A percentile compares a stretch with the other conserved stretches of the same genome.
Conservation (phyloP, 2,888 invertebrate genomes). For the Lampropteryx suffumata region DNA sequence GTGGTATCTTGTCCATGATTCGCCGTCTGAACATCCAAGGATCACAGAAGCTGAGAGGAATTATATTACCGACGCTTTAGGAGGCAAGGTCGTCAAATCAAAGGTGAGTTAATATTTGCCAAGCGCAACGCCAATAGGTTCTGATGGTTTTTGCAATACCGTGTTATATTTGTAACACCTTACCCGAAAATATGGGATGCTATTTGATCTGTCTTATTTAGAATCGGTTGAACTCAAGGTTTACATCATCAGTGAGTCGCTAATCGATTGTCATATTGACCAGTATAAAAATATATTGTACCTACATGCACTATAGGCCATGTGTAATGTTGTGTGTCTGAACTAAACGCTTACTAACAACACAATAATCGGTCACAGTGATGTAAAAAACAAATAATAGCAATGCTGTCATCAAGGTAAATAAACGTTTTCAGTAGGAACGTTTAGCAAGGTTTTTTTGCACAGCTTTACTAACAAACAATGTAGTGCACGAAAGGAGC, state of each 20-base stretch:
- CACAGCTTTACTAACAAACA: too few species aligned
- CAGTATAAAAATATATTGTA: not conserved
- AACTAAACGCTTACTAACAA: too few species aligned
- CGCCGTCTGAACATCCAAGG: conserved; percentile 84
- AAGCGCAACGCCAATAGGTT: conserved; percentile 15
- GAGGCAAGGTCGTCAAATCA: conserved; percentile 79
- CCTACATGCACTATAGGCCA: too few species aligned
- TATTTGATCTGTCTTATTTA: conserved; percentile 27
- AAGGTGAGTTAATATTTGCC: conserved; percentile 70
- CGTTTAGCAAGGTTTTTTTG: too few species aligned
- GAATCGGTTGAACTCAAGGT: conserved; percentile 5
- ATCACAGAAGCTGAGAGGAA: conserved; percentile 84
- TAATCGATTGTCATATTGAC: conserved; percentile 20
- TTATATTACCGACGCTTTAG: conserved; percentile 84
- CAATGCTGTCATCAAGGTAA: too few species aligned
- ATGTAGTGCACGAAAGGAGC: too few species aligned
- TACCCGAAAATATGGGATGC: conserved; percentile 21
- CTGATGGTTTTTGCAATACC: conserved; percentile 30
- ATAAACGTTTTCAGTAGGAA: too few species aligned
- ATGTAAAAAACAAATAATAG: too few species aligned
- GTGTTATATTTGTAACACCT: conserved; percentile 38
- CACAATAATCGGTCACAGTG: too few species aligned
- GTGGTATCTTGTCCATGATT: conserved; percentile 85
- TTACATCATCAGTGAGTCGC: conserved; percentile 21
- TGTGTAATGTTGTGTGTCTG: not conserved